Base-by-base conservation (phyloP, 2,888 invertebrate genomes). In the Hyposoter dolosus region DNA sequence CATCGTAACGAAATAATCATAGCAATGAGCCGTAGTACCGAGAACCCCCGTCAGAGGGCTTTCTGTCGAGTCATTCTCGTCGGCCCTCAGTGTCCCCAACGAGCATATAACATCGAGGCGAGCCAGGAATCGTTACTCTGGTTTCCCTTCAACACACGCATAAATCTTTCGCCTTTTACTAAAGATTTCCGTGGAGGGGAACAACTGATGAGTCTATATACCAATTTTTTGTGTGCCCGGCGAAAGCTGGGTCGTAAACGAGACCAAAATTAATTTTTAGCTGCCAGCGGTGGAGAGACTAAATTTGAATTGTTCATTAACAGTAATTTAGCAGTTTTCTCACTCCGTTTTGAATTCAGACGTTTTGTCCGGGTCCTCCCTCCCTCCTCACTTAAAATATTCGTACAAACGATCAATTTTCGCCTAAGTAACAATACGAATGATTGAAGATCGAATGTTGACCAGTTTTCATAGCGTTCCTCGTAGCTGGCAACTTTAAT, bases 131-230 rank as follows among this genome's bases (percentile, higher is more conserved):
- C 66, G 47, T 66, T 35, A 50, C 47, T 93, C 93, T 92, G 93
- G 92, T 69, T 47, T 28, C 69, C 45, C 17, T n/a, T 69, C 94
- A 94, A 90, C 35, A 89, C 86, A 92, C 94, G 94, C 84, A 93
- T 94, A 94, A 94, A 94, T 94, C 94, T 94, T 94, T 94, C 94
- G 94, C 94, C 94, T 94, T 94, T 94, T 94, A 94, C 94, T 94
- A 94, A 94, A 94, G 94, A 94, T 94, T 93, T 93, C 93, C 93
- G 93, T 93, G 93, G 92, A 92, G 93, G 92, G 92, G 92, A 92
- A 91, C 92, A 93, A 85, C 85, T 89, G 91, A 83, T 75, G 83
- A 78, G 81, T 83, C 83, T 81, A 76, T 85, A 79, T 9, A 32
- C 63, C 89, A 92, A 92, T 93, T 93, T 94, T 94, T 91, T 90